phyloP scores from a whole-genome alignment of 1,140 invertebrate species.

The Linepithema humile region DNA sequence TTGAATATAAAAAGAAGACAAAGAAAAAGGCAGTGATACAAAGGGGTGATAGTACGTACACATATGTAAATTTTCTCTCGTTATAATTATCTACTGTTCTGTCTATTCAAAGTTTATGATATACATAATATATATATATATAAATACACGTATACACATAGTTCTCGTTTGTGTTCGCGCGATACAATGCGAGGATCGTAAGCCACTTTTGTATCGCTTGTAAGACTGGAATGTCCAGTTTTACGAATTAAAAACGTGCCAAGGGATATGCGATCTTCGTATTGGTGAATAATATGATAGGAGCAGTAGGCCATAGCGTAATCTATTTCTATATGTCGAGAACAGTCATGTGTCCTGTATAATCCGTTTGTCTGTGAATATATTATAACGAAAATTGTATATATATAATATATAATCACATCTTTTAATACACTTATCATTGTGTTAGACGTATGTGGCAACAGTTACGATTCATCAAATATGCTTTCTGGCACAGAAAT shows the following conservation, averaged over 20 bases:
- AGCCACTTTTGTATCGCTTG: conserved; percentile 52
- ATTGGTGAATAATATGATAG: conserved; percentile 20
- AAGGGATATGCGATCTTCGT: conserved; percentile 54
- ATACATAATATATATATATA: conserved; percentile 46
- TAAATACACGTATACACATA: conserved; percentile 9
- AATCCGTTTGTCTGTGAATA: conserved; percentile 61
- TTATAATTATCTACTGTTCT: conserved; percentile 65
- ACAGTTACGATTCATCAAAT: conserved; percentile 45
- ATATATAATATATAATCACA: conserved; percentile 61
- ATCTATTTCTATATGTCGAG: conserved; percentile 61
- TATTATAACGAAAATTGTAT: conserved; percentile 57
- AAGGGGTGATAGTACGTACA: conserved; percentile 46
- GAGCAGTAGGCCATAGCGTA: conserved; percentile 10
- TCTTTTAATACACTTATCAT: conserved; percentile 53
- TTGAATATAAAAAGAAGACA: neutral
- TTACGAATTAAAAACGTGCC: conserved; percentile 63
- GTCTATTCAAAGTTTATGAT: conserved; percentile 72
- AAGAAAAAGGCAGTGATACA: conserved; percentile 52
- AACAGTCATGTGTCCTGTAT: conserved; percentile 42
- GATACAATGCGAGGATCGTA: conserved; percentile 42
- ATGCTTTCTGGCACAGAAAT: neutral
- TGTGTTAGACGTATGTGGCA: conserved; percentile 38
- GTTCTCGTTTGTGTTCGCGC: conserved; percentile 8
- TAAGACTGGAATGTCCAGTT: conserved; percentile 40
- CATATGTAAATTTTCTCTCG: conserved; percentile 53